Percentiles rank a stretch among this genome's conserved stretches.
phyloP scores from a whole-genome alignment of 2,113 vertebrate genomes.

The Muntiacus muntjak region DNA sequence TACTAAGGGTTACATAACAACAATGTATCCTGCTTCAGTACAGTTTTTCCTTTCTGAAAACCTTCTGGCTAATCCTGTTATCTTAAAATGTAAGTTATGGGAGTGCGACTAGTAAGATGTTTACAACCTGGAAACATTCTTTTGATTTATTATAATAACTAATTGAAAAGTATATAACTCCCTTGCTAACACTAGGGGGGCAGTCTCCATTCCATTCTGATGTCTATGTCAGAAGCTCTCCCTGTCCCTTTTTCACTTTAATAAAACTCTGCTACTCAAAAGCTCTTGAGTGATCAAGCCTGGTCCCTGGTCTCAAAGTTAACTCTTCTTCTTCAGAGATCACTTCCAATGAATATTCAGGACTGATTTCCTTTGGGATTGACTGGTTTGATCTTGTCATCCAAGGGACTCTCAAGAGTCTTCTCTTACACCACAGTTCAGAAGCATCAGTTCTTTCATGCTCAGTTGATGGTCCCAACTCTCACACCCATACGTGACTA shows the following conservation, averaged over 20 bases:
- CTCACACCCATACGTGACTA: neutral
- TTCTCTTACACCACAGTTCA: neutral
- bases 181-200: neutral
- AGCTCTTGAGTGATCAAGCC: neutral
- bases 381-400: neutral
- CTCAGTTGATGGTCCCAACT: neutral
- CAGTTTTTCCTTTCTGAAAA: neutral
- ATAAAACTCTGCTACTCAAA: neutral
- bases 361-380: neutral
- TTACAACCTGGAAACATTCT: neutral
- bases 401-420: neutral
- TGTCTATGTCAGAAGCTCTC: neutral
- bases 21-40: neutral
- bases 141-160: neutral
- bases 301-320: neutral
- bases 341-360: neutral
- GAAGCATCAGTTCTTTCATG: rapidly evolving
- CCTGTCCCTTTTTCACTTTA: neutral
- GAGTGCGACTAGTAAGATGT: neutral
- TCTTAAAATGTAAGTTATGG: neutral
- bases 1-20: neutral
- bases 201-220: neutral
- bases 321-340: neutral
- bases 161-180: neutral
- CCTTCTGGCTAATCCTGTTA: neutral